Evolutionary conservation across 2,797 vertebrate genomes (phyloP).

Genomic region (Poeciliopsis gracilis): DNA sequence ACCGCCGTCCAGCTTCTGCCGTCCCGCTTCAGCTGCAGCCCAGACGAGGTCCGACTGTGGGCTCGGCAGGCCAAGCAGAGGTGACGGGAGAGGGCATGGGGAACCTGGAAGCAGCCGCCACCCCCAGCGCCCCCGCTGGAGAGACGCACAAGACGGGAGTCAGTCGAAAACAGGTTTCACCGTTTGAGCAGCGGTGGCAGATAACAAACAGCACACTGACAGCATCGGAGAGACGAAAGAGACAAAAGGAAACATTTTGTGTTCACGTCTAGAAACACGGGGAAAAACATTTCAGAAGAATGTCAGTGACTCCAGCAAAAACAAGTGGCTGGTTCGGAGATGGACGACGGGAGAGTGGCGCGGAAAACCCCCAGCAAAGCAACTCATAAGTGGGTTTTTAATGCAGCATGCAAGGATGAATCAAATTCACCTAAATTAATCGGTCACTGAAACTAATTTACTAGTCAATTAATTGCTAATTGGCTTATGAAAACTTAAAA

Average conservation of each 20-base stretch:
- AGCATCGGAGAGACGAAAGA: neutral
- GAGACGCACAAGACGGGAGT: slow-evolving; percentile 32
- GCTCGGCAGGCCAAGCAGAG: slow-evolving; percentile 53
- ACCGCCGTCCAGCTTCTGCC: slow-evolving; percentile 1
- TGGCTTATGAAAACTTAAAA: too few species aligned
- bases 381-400: neutral
- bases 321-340: slow-evolving; percentile 52
- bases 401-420: too few species aligned
- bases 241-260: neutral
- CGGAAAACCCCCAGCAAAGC: neutral
- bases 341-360: neutral
- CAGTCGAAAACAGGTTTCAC: neutral
- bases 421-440: too few species aligned
- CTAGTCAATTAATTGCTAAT: too few species aligned
- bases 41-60: slow-evolving; percentile 37
- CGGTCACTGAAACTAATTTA: too few species aligned
- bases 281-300: slow-evolving; percentile 55
- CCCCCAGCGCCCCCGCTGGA: slow-evolving; percentile 58
- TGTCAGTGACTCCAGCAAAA: slow-evolving; percentile 38
- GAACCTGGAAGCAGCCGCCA: slow-evolving; percentile 29
- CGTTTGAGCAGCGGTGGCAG: neutral
- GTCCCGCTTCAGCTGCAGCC: slow-evolving; percentile 68
- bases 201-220: neutral
- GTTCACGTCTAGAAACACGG: slow-evolving; percentile 24
- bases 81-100: slow-evolving; percentile 60